Evolutionary conservation across 2,797 vertebrate genomes (phyloP).

Genomic region (Myotis vivesi): DNA sequence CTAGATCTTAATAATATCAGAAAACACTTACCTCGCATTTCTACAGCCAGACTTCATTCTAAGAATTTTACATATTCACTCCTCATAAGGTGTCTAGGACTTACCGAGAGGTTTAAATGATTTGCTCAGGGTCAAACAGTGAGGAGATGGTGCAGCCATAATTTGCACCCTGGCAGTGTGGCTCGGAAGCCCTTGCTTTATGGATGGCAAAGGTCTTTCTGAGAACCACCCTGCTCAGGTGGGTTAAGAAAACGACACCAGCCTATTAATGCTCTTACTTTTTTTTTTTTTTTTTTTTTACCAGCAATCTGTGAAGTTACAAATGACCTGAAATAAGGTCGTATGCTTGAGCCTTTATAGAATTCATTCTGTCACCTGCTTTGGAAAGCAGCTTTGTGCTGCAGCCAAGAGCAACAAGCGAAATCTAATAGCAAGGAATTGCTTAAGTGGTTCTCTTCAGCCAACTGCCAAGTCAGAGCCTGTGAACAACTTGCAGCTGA

Average conservation of each 20-base stretch:
- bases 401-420: conserved; percentile 61
- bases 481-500: conserved; percentile 38
- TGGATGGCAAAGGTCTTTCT: not conserved
- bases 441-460: conserved; percentile 51
- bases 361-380: conserved; percentile 64
- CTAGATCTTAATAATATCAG: not conserved
- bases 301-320: conserved; percentile 27
- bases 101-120: not conserved
- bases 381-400: conserved; percentile 54
- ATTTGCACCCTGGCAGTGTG: not conserved
- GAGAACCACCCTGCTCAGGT: not conserved
- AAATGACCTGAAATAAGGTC: conserved; percentile 50
- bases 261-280: not conserved
- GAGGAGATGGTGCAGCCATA: not conserved
- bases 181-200: not conserved
- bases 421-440: conserved; percentile 34
- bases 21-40: not conserved
- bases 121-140: not conserved
- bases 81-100: not conserved
- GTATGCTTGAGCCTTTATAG: conserved; percentile 5
- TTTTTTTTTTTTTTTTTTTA: conserved; percentile 14
- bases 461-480: conserved; percentile 62
- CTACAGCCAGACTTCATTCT: not conserved
- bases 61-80: not conserved
- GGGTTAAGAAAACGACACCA: not conserved